Percentiles rank a stretch among this genome's conserved stretches.
These are phyloP conservation scores for Aleiodes leptofemur DNA, from an alignment of 2,888 invertebrate species.

Conservation along the genomic window DNA sequence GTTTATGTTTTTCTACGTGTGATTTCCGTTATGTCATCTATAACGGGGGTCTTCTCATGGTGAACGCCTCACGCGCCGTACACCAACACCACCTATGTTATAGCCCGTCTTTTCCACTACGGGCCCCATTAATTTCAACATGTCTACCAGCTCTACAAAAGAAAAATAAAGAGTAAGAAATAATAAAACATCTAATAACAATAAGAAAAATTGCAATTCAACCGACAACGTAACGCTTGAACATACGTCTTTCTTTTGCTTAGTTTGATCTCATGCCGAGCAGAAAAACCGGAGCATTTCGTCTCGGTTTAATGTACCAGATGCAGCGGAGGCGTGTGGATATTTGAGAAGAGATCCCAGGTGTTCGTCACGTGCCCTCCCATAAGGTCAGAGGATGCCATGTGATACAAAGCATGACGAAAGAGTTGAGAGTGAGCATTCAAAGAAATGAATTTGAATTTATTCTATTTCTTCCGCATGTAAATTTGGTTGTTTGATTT, in stretches of 20 bases:
- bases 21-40: slow-evolving; percentile 60
- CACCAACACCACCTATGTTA: slow-evolving; percentile 19
- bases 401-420: not conserved
- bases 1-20: slow-evolving; percentile 39
- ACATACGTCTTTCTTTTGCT: slow-evolving; percentile 10
- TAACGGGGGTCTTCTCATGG: slow-evolving; percentile 53
- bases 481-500: too few species aligned
- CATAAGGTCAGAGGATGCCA: slow-evolving; percentile 4
- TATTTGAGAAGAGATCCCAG: slow-evolving; percentile 39
- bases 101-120: slow-evolving; percentile 29
- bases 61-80: slow-evolving; percentile 21
- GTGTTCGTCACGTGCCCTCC: slow-evolving; percentile 33
- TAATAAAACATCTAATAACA: not conserved
- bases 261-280: slow-evolving; percentile 32
- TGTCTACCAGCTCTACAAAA: slow-evolving; percentile 6
- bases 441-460: too few species aligned
- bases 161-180: not conserved
- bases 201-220: slow-evolving; percentile 2
- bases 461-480: too few species aligned
- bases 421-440: not conserved
- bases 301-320: slow-evolving; percentile 35
- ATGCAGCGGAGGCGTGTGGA: slow-evolving; percentile 37
- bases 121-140: slow-evolving; percentile 28
- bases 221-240: slow-evolving; percentile 14
- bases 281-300: slow-evolving; percentile 26